Evolutionary conservation across 2,113 vertebrate genomes (phyloP).

Genomic region (Collichthys lucidus): DNA sequence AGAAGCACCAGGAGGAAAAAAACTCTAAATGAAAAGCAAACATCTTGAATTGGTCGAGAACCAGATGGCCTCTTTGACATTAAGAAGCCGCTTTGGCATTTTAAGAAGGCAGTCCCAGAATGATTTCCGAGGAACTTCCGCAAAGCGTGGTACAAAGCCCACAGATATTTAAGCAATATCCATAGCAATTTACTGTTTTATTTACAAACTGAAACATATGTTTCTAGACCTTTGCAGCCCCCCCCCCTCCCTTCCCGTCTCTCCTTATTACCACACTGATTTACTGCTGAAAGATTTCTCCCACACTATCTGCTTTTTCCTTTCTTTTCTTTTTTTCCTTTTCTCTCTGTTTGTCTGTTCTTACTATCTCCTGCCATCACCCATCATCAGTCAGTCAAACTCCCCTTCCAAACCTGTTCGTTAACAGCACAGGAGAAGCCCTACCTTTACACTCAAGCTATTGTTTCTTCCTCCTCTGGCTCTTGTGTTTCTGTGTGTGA

Average conservation of each 20-base stretch:
- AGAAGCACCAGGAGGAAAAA: constrained; percentile 46
- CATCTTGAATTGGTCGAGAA: constrained; percentile 83
- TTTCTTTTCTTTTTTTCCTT: constrained; percentile 3
- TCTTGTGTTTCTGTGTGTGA: constrained; percentile 46
- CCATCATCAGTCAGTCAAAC: constrained; percentile 42
- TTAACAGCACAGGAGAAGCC: constrained; percentile 21
- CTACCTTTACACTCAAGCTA: constrained; percentile 38
- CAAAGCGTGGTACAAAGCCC: constrained; percentile 80
- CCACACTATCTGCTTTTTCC: constrained; percentile 27
- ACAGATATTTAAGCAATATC: constrained; percentile 84
- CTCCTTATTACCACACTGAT: constrained; percentile 58
- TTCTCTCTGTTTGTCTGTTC: constrained; percentile 36
- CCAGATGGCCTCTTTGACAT: constrained; percentile 84
- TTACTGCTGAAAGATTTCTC: constrained; percentile 62
- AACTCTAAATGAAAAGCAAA: constrained; percentile 73
- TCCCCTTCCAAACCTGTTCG: constrained; percentile 13
- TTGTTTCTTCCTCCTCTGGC: constrained; percentile 15
- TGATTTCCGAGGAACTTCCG: constrained; percentile 84
- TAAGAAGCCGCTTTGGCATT: constrained; percentile 81
- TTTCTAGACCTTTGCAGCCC: constrained; percentile 65
- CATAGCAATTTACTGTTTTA: constrained; percentile 84
- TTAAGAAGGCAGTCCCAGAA: constrained; percentile 79
- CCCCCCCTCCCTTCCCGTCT: constrained; percentile 13
- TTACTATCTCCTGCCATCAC: constrained; percentile 45
- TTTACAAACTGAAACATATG: constrained; percentile 85